Percentiles rank a stretch among this genome's conserved stretches.
Evolutionary conservation across 2,888 invertebrate genomes (phyloP).

Genomic region (Rhyacophila evoluta): DNA sequence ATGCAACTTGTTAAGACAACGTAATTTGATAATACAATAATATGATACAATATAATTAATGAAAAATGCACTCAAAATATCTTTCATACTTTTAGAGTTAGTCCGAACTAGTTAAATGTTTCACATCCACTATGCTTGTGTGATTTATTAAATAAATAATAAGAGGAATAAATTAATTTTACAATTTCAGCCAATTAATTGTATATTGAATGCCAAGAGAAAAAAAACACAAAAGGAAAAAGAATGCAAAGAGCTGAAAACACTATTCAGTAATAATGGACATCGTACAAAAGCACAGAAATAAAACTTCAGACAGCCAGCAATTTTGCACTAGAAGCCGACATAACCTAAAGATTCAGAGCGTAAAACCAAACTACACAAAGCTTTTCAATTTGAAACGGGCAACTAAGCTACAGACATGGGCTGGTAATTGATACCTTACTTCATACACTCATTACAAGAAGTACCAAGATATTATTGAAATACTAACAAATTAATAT

Average conservation of each 20-base stretch:
- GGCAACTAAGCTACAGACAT: slow-evolving; percentile 47
- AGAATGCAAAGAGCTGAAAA: slow-evolving; percentile 48
- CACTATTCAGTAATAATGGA: slow-evolving; percentile 55
- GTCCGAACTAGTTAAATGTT: background rate
- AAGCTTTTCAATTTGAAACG: slow-evolving; percentile 41
- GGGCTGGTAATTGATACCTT: slow-evolving; percentile 47
- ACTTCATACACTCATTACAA: background rate
- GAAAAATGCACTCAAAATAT: slow-evolving; percentile 6
- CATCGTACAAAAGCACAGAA: slow-evolving; percentile 58
- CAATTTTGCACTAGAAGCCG: slow-evolving; percentile 50
- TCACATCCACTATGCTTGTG: background rate
- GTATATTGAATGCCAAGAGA: background rate
- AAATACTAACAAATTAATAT: background rate
- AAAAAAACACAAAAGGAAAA: background rate
- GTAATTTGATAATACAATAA: background rate
- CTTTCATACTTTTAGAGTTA: slow-evolving; percentile 6
- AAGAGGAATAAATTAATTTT: background rate
- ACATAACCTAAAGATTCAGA: slow-evolving; percentile 30
- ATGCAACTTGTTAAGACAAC: background rate
- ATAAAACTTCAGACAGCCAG: slow-evolving; percentile 56
- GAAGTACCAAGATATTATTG: background rate
- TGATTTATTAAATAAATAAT: background rate
- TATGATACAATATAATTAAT: background rate
- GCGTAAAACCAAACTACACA: slow-evolving; percentile 33
- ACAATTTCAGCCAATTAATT: background rate